A percentile compares a stretch with the other conserved stretches of the same genome.
These are phyloP conservation scores for Nibea albiflora DNA, from an alignment of 2,113 vertebrate genomes.

Conservation along the genomic window DNA sequence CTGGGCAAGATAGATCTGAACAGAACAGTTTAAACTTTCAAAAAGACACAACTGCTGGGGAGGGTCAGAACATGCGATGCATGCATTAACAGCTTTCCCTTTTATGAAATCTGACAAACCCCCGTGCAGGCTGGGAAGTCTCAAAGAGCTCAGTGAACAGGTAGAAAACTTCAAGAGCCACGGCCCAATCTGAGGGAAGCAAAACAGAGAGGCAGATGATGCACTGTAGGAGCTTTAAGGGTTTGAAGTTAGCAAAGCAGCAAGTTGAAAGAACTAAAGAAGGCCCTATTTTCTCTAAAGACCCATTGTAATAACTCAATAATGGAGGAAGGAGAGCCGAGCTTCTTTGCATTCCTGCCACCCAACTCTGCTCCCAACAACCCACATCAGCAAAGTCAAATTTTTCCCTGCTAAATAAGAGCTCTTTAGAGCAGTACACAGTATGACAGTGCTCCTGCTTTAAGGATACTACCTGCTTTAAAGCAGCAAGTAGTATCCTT, in stretches of 20 bases:
- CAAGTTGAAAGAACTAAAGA: conserved; percentile 73
- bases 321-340: conserved; percentile 61
- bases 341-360: conserved; percentile 51
- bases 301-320: conserved; percentile 76
- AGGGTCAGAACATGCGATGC: conserved; percentile 71
- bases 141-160: conserved; percentile 72
- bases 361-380: conserved; percentile 57
- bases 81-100: conserved; percentile 76
- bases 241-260: conserved; percentile 77
- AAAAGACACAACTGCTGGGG: conserved; percentile 66
- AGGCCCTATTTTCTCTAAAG: conserved; percentile 76
- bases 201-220: conserved; percentile 70
- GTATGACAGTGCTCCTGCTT: not conserved
- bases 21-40: conserved; percentile 69
- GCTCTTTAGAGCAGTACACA: conserved; percentile 10
- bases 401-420: conserved; percentile 40
- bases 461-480: not conserved
- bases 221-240: conserved; percentile 65
- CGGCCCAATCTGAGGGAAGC: conserved; percentile 70
- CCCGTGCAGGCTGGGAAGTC: conserved; percentile 54
- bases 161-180: conserved; percentile 75
- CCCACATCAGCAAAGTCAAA: conserved; percentile 23
- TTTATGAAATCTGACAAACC: conserved; percentile 74
- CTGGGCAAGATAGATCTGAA: conserved; percentile 56
- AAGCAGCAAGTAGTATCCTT: not conserved